phyloP scores from a whole-genome alignment of 1,140 invertebrate species.

The Pseudomyrmex gracilis region DNA sequence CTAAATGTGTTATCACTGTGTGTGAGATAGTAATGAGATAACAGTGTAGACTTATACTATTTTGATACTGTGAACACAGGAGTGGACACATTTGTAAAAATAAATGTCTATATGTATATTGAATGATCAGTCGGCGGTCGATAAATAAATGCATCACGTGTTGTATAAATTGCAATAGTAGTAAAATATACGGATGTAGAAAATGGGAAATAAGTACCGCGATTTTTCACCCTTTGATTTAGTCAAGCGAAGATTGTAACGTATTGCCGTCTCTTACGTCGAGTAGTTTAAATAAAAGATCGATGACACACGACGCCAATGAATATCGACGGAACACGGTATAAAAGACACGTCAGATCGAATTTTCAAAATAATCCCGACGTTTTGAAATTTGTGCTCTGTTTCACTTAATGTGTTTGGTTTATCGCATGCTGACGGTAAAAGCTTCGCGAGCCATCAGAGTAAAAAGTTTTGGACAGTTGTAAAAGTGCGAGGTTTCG shows the following conservation, averaged over 20 bases:
- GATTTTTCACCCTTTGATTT: neutral
- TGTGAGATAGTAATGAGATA: constrained; percentile 2
- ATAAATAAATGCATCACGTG: neutral
- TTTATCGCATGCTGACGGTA: neutral
- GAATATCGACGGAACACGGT: neutral
- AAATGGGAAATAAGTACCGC: constrained; percentile 28
- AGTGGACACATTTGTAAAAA: neutral
- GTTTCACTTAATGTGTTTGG: neutral
- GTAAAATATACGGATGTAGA: neutral
- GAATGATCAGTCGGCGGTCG: neutral
- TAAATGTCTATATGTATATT: no score
- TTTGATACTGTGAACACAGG: neutral
- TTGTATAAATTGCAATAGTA: constrained; percentile 27
- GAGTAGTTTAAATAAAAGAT: neutral
- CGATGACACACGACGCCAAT: neutral
- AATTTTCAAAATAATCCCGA: neutral
- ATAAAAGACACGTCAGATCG: neutral
- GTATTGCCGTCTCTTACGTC: neutral
- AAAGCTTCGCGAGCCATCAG: constrained; percentile 40
- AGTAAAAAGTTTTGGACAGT: constrained; percentile 56
- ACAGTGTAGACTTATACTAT: no score
- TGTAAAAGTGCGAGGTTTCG: neutral
- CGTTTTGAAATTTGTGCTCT: neutral
- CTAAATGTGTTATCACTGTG: neutral
- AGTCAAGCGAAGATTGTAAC: constrained; percentile 2